Conservation (phyloP, 1,140 invertebrate genomes). For the Nylanderia fulva region DNA sequence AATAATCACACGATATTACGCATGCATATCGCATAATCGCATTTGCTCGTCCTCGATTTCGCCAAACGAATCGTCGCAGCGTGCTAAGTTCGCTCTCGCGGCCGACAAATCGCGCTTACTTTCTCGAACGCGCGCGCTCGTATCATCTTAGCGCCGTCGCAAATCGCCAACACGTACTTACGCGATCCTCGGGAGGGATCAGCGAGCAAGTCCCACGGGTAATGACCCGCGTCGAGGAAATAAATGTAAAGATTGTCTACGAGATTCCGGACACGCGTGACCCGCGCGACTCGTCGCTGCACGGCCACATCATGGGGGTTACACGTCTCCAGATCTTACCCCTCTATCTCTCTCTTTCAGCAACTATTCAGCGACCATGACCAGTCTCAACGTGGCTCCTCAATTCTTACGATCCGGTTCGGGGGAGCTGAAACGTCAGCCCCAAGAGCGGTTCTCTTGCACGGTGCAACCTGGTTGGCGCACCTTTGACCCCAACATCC, state of each 20-base stretch:
- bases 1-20: background rate
- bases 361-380: slow-evolving; percentile 78
- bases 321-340: slow-evolving; percentile 5
- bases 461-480: slow-evolving; percentile 46
- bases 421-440: background rate
- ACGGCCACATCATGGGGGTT: background rate
- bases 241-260: slow-evolving; percentile 70
- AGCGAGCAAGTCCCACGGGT: slow-evolving; percentile 52
- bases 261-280: slow-evolving; percentile 77
- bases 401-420: slow-evolving; percentile 68
- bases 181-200: background rate
- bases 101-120: background rate
- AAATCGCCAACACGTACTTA: slow-evolving; percentile 45
- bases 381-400: slow-evolving; percentile 83
- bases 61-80: background rate
- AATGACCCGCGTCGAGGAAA: slow-evolving; percentile 62
- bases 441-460: slow-evolving; percentile 47
- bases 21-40: slow-evolving; percentile 4
- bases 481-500: slow-evolving; percentile 66
- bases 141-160: slow-evolving; percentile 9
- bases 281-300: slow-evolving; percentile 65
- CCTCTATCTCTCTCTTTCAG: slow-evolving; percentile 25
- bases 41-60: slow-evolving; percentile 16
- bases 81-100: slow-evolving; percentile 5
- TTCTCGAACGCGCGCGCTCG: slow-evolving; percentile 1